Evolutionary conservation across 2,797 vertebrate genomes (phyloP), one percentile per base, ranked within the genome.

Genomic region (Strix occidentalis): DNA sequence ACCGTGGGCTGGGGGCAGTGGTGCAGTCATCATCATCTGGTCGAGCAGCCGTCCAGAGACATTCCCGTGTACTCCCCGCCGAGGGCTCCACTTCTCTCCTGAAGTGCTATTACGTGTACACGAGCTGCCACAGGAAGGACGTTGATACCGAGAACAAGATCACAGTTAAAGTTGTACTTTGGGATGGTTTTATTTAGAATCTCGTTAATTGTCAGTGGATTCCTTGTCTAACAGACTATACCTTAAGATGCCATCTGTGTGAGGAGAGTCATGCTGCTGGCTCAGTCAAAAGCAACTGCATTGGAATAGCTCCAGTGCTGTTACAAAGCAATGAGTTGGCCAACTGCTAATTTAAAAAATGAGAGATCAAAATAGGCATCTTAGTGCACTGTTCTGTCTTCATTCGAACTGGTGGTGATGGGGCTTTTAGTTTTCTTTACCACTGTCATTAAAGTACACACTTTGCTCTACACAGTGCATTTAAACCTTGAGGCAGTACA

Each of bases 281-380:
- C 64, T 51, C 58, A 45, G 48, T 46, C 74, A n/a, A 79, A 84
- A 76, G 58, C 83, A 71, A 79, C 79, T 57, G 75, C 69, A 31
- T 37, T 84, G 65, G 84, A 88, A 66, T 39, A 54, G 79, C 75
- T 88, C 64, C 54, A 71, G 79, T 41, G 71, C 46, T 56, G 43
- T 81, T 84, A 84, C 64, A 81, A 68, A 88, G 87, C 84, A 58
- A 18, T 24, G 48, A 72, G 75, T 43, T 68, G 79, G 43, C 70
- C 84, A 77, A 72, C 70, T 77, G 74, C 79, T 90, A 48, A 84
- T 81, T 87, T 81, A 31, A 90, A 88, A 90, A 35, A 51, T 15
- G 28, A 56, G 43, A 66, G 16, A 45, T 69, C 41, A 35, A 68
- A 90, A 64, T 31, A 81, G 51, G 57, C 53, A 20, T 39, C 57